Conservation (phyloP, 2,888 invertebrate genomes). For the Apantesis nais region DNA sequence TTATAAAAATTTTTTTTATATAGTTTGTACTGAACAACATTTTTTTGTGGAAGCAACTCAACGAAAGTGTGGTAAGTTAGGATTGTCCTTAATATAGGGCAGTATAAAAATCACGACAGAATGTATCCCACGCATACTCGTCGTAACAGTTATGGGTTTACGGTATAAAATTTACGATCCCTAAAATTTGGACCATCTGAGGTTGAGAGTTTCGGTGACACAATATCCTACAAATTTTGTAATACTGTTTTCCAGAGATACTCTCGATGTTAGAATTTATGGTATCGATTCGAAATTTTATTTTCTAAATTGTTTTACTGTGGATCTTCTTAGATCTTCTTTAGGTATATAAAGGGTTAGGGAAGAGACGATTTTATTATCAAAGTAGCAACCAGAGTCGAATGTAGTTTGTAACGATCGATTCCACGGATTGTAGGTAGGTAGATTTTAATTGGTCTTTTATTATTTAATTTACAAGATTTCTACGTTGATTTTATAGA, state of each 20-base stretch:
- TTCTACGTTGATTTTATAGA: background rate
- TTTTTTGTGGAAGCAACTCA: background rate
- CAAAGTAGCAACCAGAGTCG: background rate
- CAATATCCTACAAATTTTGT: slow-evolving; percentile 5
- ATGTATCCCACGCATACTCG: slow-evolving; percentile 9
- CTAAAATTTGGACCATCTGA: slow-evolving; percentile 12
- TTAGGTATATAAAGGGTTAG: background rate
- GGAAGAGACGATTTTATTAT: background rate
- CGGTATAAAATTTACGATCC: slow-evolving; percentile 10
- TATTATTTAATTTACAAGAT: too few relatives aligned
- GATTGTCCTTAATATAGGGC: slow-evolving; percentile 9
- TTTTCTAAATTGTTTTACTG: too few relatives aligned
- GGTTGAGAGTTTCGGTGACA: slow-evolving; percentile 7
- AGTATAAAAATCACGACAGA: slow-evolving; percentile 14
- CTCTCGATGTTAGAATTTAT: background rate
- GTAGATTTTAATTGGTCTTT: too few relatives aligned
- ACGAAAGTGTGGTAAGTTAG: background rate
- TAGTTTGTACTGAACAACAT: background rate
- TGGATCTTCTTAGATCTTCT: background rate
- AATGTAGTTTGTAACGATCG: background rate
- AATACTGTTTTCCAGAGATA: background rate
- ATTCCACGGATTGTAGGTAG: too few relatives aligned
- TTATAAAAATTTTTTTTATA: too few relatives aligned
- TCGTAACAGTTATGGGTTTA: slow-evolving; percentile 2
- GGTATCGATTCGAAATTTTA: too few relatives aligned